Conservation (phyloP, 2,888 invertebrate species). For the Amphiduros pacificus region DNA sequence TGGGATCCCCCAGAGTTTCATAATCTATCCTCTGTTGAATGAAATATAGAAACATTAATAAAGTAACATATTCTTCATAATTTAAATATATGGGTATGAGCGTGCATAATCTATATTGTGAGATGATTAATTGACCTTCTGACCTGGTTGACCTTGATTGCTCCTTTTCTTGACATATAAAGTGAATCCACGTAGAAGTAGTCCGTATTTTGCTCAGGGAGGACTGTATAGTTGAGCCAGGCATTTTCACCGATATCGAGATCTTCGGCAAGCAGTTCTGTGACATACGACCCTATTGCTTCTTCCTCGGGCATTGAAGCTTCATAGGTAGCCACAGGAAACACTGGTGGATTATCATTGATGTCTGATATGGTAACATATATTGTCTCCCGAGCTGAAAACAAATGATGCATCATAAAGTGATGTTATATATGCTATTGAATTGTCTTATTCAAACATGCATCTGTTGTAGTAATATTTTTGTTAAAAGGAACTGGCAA, state of each 20-base stretch:
- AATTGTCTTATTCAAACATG: too few species aligned
- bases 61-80: conserved; percentile 81
- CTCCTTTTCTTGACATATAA: conserved; percentile 17
- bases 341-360: conserved; percentile 89
- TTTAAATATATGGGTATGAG: too few species aligned
- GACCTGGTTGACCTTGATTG: conserved; percentile 29
- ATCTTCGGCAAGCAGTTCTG: conserved; percentile 81
- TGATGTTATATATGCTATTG: too few species aligned
- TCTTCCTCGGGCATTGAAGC: conserved; percentile 70
- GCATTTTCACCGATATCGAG: conserved; percentile 87
- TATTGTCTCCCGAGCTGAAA: conserved; percentile 87
- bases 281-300: conserved; percentile 68
- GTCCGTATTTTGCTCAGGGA: neutral
- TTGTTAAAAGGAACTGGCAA: too few species aligned
- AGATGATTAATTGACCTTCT: neutral
- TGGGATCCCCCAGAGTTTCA: conserved; percentile 17
- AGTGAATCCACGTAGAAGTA: conserved; percentile 28
- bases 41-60: conserved; percentile 67
- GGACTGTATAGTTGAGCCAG: conserved; percentile 77
- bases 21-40: conserved; percentile 26
- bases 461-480: too few species aligned
- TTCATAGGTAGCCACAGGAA: conserved; percentile 87
- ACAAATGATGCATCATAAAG: too few species aligned
- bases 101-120: neutral
- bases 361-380: conserved; percentile 79